These are phyloP conservation scores for Phrynocephalus vlangalii DNA, from an alignment of 2,797 vertebrate genomes.

Conservation along the genomic window DNA sequence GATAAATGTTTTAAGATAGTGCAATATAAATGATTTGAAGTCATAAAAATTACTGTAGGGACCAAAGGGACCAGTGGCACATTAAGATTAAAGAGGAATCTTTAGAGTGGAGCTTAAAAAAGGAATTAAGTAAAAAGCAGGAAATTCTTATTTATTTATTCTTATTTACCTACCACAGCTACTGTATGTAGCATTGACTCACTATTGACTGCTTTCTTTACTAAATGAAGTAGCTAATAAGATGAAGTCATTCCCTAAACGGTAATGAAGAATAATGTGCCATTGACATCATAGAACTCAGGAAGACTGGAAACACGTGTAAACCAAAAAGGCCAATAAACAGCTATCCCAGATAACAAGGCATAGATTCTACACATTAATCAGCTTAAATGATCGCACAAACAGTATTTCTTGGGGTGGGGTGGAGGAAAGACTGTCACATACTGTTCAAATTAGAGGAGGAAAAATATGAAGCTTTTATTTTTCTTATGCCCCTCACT, in stretches of 20 bases:
- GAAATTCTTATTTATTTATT: neutral
- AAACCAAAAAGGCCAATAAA: neutral
- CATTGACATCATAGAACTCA: neutral
- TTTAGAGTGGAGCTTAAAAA: neutral
- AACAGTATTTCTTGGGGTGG: neutral
- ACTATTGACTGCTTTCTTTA: neutral
- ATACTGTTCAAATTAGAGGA: neutral
- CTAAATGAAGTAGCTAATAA: neutral
- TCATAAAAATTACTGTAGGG: neutral
- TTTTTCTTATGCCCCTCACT: neutral
- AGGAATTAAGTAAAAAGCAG: neutral
- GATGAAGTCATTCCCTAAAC: neutral
- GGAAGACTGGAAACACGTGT: neutral
- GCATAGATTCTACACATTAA: neutral
- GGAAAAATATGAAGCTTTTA: neutral
- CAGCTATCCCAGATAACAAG: neutral
- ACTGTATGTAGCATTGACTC: neutral
- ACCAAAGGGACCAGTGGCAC: neutral
- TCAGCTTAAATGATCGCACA: neutral
- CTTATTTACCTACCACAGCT: neutral
- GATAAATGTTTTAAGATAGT: neutral
- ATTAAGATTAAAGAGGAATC: conserved; percentile 9
- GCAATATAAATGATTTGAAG: neutral
- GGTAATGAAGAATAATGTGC: conserved; percentile 2
- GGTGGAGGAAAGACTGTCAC: neutral